A percentile compares a stretch with the other conserved stretches of the same genome.
These are phyloP conservation scores for Aphis gossypii DNA, from an alignment of 1,140 invertebrate species.

Conservation along the genomic window DNA sequence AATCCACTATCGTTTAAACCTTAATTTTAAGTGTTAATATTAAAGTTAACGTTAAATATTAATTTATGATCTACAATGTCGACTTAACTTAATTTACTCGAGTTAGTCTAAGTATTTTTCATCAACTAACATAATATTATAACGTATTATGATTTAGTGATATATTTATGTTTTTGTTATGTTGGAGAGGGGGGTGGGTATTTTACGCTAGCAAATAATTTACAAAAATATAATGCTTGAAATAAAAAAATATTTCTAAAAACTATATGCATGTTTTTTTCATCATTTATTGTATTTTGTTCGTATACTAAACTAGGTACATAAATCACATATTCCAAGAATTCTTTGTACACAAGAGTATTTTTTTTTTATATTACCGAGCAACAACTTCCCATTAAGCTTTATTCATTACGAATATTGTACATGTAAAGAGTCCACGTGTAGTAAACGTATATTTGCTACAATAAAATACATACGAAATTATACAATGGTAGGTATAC, in stretches of 20 bases:
- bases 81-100: neutral
- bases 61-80: neutral
- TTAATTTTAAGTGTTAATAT: neutral
- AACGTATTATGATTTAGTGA: neutral
- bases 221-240: neutral
- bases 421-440: neutral
- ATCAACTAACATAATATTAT: neutral
- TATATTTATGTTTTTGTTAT: neutral
- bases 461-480: neutral
- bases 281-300: neutral
- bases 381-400: neutral
- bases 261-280: neutral
- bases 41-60: neutral
- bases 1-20: neutral
- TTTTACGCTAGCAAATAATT: neutral
- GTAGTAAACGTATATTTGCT: neutral
- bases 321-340: neutral
- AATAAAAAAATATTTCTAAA: neutral
- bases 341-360: neutral
- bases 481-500: neutral
- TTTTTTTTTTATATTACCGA: neutral
- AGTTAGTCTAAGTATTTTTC: neutral
- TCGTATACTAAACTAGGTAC: neutral
- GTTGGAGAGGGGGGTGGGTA: no score
- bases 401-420: constrained; percentile 16